Evolutionary conservation across 2,888 invertebrate species (phyloP).

Genomic region (Asteroscopus sphinx): DNA sequence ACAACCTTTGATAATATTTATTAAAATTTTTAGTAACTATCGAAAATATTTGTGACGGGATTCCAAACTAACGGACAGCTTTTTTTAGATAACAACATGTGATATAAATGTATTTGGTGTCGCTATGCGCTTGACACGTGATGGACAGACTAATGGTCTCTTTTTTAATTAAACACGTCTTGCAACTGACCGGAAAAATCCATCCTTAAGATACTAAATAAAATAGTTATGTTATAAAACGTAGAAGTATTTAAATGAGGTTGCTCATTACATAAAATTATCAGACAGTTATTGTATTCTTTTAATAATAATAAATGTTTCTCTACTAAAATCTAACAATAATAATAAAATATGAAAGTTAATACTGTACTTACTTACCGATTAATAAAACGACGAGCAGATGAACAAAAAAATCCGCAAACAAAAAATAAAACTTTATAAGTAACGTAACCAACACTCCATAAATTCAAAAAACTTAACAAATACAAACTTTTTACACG

Average conservation of each 20-base stretch:
- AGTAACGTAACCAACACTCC: slow-evolving; percentile 47
- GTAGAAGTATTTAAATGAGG: background rate
- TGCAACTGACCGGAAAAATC: slow-evolving; percentile 17
- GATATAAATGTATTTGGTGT: slow-evolving; percentile 60
- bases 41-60: slow-evolving; percentile 25
- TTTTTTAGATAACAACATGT: slow-evolving; percentile 45
- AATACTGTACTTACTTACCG: slow-evolving; percentile 58
- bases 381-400: slow-evolving; percentile 24
- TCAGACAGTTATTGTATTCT: too few relatives aligned
- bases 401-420: slow-evolving; percentile 45
- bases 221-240: slow-evolving; percentile 3
- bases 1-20: slow-evolving; percentile 15
- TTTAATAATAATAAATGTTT: too few relatives aligned
- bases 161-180: slow-evolving; percentile 61
- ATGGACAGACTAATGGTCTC: slow-evolving; percentile 61
- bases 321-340: background rate
- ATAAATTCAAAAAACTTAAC: slow-evolving; percentile 31
- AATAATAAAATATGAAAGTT: background rate
- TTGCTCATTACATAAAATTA: background rate
- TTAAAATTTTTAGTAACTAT: slow-evolving; percentile 15
- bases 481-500: slow-evolving; percentile 48
- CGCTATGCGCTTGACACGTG: slow-evolving; percentile 58
- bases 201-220: background rate
- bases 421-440: slow-evolving; percentile 54
- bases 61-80: slow-evolving; percentile 6